phyloP scores from a whole-genome alignment of 2,113 vertebrate species.

The Catharus fuscescens region DNA sequence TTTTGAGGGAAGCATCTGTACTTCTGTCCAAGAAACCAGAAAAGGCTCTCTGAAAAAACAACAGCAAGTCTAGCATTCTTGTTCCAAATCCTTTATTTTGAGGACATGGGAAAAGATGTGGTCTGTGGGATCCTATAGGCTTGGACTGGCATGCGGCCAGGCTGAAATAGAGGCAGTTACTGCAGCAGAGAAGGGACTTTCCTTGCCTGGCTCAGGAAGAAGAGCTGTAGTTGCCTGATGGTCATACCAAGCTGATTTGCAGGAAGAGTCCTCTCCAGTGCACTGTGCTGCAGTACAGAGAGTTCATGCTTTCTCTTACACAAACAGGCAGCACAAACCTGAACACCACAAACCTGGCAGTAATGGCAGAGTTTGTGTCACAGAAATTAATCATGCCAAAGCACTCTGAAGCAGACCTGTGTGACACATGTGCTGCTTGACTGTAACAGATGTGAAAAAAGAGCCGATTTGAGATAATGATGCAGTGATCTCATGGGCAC shows the following conservation, averaged over 20 bases:
- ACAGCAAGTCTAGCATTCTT: neutral
- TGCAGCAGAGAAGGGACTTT: neutral
- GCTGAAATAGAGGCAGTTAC: neutral
- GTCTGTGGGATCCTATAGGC: fast-evolving
- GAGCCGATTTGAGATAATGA: neutral
- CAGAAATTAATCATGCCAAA: neutral
- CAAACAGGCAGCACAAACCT: neutral
- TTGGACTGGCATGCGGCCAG: neutral
- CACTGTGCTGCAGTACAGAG: neutral
- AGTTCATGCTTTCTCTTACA: neutral
- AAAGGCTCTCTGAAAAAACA: neutral
- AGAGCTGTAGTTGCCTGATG: neutral
- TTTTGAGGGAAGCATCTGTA: neutral
- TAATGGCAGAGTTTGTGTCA: neutral
- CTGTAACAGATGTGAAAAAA: neutral
- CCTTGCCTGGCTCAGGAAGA: neutral
- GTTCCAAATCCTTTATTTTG: neutral
- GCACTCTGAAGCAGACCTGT: neutral
- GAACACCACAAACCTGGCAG: neutral
- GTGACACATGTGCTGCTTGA: neutral
- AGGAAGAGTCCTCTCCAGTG: neutral
- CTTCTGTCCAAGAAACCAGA: neutral
- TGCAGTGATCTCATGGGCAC: neutral
- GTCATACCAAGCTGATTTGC: neutral
- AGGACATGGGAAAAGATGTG: neutral